Evolutionary conservation across 2,797 vertebrate species (phyloP), one percentile per base, ranked within the genome.

Genomic region (Coluber constrictor): DNA sequence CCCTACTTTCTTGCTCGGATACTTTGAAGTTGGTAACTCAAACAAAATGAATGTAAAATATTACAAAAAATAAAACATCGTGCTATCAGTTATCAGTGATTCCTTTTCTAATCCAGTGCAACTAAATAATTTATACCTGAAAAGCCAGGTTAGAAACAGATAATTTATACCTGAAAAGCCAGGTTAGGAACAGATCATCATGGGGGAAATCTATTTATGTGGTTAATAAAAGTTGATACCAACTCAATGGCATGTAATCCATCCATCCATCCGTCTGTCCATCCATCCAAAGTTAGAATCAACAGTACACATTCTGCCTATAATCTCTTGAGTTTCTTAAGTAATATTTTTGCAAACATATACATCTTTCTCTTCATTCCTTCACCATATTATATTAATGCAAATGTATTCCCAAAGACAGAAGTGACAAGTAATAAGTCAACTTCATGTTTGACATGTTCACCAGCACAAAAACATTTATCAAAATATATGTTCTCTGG

Each of bases 401-500:
- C 61, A 90, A 92, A 92, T 90, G 32, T 55, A 90, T 61, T 90
- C 29, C 61, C 32, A 79, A 92, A 87, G n/a, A 83, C 32, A 86
- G 51, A 66, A 83, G 87, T 95, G 94, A 93, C 93, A 93, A 88
- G 79, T 12, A 90, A 32, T 93, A 93, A 79, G 95, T 87, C 87
- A 93, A 94, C 92, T 92, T 96, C 93, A 93, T 95, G 59, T 92
- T 94, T 86, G 91, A 88, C 86, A 92, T n/a, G 55, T 0, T 93
- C 66, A 43, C 37, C 94, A 91, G 92, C 91, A 94, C 4, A 83
- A 94, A 90, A 90, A 94, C 66, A 93, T 95, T 94, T 96, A 93
- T 95, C 86, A 95, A 90, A 91, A 29, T 18, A 94, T 61, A 51
- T 93, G 86, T 90, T 93, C 86, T 63, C 90, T 57, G 83, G 88